A percentile compares a stretch with the other conserved stretches of the same genome.
Evolutionary conservation across 1,140 invertebrate genomes (phyloP).

Genomic region (Colletes latitarsis): DNA sequence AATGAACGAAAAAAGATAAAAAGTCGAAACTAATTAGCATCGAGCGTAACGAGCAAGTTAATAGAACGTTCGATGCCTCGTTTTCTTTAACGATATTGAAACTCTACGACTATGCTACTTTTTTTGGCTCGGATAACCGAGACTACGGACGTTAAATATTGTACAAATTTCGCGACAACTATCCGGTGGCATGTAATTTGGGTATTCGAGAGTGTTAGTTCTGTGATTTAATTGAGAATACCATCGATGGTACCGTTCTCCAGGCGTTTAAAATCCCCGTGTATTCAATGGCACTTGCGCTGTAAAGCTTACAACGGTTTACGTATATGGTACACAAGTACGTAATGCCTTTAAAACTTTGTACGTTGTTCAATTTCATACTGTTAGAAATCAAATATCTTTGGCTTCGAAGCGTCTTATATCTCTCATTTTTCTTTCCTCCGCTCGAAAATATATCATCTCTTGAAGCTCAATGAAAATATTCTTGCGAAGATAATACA

Average conservation of each 20-base stretch:
- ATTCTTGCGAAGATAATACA: conserved; percentile 33
- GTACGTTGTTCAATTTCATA: conserved; percentile 48
- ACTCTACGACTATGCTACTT: conserved; percentile 3
- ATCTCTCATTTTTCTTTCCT: conserved; percentile 7
- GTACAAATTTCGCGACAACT: neutral
- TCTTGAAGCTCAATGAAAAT: conserved; percentile 50
- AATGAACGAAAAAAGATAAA: neutral
- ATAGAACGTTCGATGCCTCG: conserved; percentile 18
- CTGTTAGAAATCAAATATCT: conserved; percentile 40
- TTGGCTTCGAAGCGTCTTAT: conserved; percentile 52
- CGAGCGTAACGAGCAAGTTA: neutral
- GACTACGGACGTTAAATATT: neutral
- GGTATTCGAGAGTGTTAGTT: neutral
- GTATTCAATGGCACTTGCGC: conserved; percentile 57
- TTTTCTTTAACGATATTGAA: conserved; percentile 20
- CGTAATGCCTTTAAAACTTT: conserved; percentile 58
- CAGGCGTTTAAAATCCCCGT: conserved; percentile 23
- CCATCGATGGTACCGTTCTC: neutral
- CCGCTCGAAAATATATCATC: conserved; percentile 29
- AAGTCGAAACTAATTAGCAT: conserved; percentile 3
- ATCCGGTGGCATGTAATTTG: neutral
- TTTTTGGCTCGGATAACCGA: neutral
- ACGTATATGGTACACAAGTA: conserved; percentile 49
- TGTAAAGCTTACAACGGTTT: conserved; percentile 53
- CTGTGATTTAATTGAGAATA: neutral